A percentile compares a stretch with the other conserved stretches of the same genome.
phyloP scores from a whole-genome alignment of 1,140 invertebrate genomes.

The Drosophila ohnishii region DNA sequence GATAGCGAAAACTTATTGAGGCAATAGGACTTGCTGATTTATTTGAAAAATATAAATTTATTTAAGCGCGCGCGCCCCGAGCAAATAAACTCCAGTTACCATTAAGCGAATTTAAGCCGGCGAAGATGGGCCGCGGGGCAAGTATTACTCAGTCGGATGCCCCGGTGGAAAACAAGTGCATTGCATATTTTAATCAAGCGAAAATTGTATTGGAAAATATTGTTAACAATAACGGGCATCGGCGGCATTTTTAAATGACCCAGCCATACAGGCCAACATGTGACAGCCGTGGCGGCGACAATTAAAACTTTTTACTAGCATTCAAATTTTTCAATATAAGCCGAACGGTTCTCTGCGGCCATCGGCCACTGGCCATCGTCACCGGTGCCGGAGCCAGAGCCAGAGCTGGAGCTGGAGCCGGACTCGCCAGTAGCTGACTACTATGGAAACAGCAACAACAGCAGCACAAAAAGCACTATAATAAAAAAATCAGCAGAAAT shows the following conservation, averaged over 20 bases:
- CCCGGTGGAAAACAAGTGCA: constrained; percentile 69
- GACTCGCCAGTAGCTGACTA: constrained; percentile 41
- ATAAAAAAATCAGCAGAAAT: constrained; percentile 53
- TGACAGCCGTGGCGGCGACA: constrained; percentile 59
- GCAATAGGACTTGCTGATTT: constrained; percentile 21
- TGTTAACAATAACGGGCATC: constrained; percentile 76
- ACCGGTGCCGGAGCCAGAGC: background rate
- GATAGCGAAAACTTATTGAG: constrained; percentile 11
- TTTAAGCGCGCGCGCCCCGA: constrained; percentile 6
- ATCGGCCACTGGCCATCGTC: constrained; percentile 17
- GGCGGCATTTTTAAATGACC: constrained; percentile 67
- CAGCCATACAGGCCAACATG: constrained; percentile 53
- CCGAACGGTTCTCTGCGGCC: constrained; percentile 55
- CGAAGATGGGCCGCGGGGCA: constrained; percentile 16
- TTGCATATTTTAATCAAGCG: constrained; percentile 80
- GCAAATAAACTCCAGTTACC: constrained; percentile 19
- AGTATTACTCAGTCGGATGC: constrained; percentile 15
- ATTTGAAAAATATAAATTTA: constrained; percentile 16
- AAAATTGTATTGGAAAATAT: constrained; percentile 80
- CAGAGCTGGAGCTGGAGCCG: background rate
- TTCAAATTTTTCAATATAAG: constrained; percentile 80
- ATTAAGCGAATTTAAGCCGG: constrained; percentile 31
- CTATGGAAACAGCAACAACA: constrained; percentile 34
- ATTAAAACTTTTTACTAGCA: constrained; percentile 81
- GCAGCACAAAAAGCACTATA: constrained; percentile 23